Evolutionary conservation across 1,140 invertebrate species (phyloP).

Genomic region (Galleria mellonella): DNA sequence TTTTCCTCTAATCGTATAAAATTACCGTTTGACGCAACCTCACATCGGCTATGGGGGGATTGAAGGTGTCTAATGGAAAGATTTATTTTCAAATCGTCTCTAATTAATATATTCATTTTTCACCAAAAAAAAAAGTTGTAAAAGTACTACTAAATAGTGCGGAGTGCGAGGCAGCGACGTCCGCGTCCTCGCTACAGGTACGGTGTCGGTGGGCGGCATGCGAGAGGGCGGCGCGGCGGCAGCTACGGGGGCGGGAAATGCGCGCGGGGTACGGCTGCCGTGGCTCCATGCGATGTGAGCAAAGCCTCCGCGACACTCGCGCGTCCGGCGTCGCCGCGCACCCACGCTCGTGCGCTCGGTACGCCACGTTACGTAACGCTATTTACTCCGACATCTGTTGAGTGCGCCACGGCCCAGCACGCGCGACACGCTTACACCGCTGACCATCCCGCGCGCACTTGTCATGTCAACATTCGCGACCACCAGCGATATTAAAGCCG

Average conservation of each 20-base stretch:
- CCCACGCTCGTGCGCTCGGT: conserved; percentile 44
- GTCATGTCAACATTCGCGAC: conserved; percentile 35
- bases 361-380: conserved; percentile 56
- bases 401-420: conserved; percentile 32
- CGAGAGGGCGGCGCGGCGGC: conserved; percentile 5
- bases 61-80: too few relatives aligned
- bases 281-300: conserved; percentile 23
- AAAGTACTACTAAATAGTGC: conserved; percentile 23
- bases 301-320: conserved; percentile 56
- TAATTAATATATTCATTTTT: too few relatives aligned
- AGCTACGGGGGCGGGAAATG: conserved; percentile 10
- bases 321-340: conserved; percentile 43
- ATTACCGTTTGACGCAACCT: too few relatives aligned
- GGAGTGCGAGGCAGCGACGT: neutral
- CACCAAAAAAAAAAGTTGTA: conserved; percentile 25
- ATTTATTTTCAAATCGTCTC: too few relatives aligned
- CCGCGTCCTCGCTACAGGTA: conserved; percentile 33
- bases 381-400: conserved; percentile 62
- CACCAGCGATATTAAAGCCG: conserved; percentile 16
- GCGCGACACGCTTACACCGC: conserved; percentile 58
- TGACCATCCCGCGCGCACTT: conserved; percentile 41
- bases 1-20: too few relatives aligned
- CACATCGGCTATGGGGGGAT: too few relatives aligned
- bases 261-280: conserved; percentile 15
- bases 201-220: conserved; percentile 13